Conservation (phyloP, 2,888 invertebrate species). For the Eueremaeus valkanovi region DNA sequence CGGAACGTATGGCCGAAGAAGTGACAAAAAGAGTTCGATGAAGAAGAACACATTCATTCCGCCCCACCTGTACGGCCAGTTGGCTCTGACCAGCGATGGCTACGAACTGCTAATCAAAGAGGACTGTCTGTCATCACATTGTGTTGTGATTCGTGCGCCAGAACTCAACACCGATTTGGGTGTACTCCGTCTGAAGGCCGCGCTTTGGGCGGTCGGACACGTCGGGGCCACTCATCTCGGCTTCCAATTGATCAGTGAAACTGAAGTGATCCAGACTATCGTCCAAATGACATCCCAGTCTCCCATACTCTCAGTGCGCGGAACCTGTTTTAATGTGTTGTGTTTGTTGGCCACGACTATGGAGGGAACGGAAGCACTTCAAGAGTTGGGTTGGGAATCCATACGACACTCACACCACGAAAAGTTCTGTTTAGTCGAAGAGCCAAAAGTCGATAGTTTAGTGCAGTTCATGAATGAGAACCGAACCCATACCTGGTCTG, state of each 20-base stretch:
- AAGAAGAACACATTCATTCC: conserved; percentile 57
- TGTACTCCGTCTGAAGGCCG: conserved; percentile 72
- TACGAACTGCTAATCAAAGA: conserved; percentile 52
- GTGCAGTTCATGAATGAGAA: conserved; percentile 18
- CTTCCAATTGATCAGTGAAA: conserved; percentile 65
- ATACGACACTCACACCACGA: conserved; percentile 72
- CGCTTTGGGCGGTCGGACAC: conserved; percentile 82
- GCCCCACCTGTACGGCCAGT: conserved; percentile 79
- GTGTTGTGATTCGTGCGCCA: conserved; percentile 41
- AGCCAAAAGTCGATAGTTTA: conserved; percentile 37
- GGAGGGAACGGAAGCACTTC: conserved; percentile 73
- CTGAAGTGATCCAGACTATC: conserved; percentile 57
- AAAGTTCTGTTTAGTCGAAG: conserved; percentile 66
- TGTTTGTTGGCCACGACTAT: conserved; percentile 78
- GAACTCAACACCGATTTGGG: conserved; percentile 7
- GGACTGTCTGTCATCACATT: conserved; percentile 45
- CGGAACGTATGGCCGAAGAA: conserved; percentile 67
- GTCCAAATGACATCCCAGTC: conserved; percentile 71
- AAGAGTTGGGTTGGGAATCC: conserved; percentile 61
- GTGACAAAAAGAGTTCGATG: conserved; percentile 54
- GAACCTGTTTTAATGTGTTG: conserved; percentile 79
- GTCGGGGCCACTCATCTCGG: conserved; percentile 71
- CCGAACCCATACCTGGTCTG: conserved; percentile 23
- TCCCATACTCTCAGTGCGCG: conserved; percentile 79
- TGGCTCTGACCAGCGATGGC: conserved; percentile 64